Evolutionary conservation across 2,797 vertebrate genomes (phyloP), one percentile per base, ranked within the genome.

Genomic region (Astyanax mexicanus): DNA sequence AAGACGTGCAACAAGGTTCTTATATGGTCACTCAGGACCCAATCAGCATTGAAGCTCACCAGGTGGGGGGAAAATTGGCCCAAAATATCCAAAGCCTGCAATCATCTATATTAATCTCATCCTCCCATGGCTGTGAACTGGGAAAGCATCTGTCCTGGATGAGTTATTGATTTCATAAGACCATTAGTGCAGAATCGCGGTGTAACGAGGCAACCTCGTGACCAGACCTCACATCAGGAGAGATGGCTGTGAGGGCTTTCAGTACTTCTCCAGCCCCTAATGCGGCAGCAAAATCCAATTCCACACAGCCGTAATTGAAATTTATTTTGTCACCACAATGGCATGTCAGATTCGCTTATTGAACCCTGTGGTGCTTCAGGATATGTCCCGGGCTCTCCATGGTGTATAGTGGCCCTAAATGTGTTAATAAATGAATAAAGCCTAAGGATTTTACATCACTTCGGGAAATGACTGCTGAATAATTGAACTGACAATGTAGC

Each of bases 141-240:
- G 85, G 81, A 87, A 86, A 85, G 81, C 83, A 82, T 91, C 88
- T 86, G 88, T 92, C 85, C 80, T 77, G 75, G 54, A 84, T 88
- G 88, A 92, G 83, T 87, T 92, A 93, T 92, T 89, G 90, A 91
- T 92, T 92, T 92, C 87, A 92, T 91, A 87, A 90, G 80, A 78
- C 77, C 71, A 73, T 55, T 74, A 49, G 54, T 66, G 80, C 75
- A 77, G 84, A 85, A 79, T 80, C 76, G 57, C 29, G 72, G 37
- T 72, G 84, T 84, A 83, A 84, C 73, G 86, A 80, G 57, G 44
- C 64, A 80, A 84, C 84, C 83, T 70, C 17, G 67, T 80, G 83
- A 85, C 82, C 32, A 57, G 81, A 78, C 67, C 8, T 61, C 72
- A 81, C 80, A 61, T 82, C 78, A 66, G 69, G 70, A 88, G 85